phyloP scores from a whole-genome alignment of 2,113 vertebrate genomes.

The Cynoglossus semilaevis region DNA sequence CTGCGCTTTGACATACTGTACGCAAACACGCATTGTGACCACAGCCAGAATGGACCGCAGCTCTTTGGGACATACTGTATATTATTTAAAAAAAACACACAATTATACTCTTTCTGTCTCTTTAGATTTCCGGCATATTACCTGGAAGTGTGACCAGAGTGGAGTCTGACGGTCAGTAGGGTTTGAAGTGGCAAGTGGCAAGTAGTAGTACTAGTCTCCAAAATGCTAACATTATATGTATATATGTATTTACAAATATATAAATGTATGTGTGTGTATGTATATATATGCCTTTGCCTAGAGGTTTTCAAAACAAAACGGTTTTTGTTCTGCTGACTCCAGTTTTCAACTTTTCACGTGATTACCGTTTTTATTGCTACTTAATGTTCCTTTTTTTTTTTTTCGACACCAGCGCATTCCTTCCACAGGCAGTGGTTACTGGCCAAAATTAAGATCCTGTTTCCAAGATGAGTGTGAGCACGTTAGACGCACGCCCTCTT shows the following conservation, averaged over 20 bases:
- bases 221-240: not conserved
- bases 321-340: no score
- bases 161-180: no score
- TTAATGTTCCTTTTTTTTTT: not conserved
- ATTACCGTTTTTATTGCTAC: not conserved
- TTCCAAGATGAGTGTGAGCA: slow-evolving; percentile 1
- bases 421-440: not conserved
- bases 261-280: not conserved
- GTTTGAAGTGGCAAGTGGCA: no score
- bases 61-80: not conserved
- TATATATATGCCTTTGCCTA: no score
- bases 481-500: slow-evolving; percentile 1
- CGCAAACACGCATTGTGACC: slow-evolving; percentile 7
- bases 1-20: slow-evolving; percentile 3
- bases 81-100: slow-evolving; percentile 29
- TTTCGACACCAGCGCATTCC: not conserved
- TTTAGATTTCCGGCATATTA: not conserved
- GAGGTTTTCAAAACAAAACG: no score
- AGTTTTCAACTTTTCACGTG: not conserved
- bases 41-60: slow-evolving; percentile 24
- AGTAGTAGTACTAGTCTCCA: no score
- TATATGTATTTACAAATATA: no score
- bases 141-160: no score
- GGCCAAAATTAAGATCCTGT: not conserved
- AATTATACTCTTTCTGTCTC: not conserved